These are phyloP conservation scores for Parambassis ranga DNA, from an alignment of 2,797 vertebrate genomes.

Conservation along the genomic window DNA sequence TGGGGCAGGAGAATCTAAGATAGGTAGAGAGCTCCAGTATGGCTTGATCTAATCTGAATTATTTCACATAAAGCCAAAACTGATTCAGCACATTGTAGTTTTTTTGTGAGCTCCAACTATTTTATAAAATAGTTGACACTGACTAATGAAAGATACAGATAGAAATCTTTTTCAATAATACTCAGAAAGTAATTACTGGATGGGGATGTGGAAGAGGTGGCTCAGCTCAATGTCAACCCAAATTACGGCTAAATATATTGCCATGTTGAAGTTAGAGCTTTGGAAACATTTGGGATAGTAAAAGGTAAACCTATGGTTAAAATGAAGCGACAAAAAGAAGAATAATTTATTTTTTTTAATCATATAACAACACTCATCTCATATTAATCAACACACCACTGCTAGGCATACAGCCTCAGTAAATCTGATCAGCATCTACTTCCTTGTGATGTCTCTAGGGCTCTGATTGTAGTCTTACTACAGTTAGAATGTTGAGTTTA, in stretches of 20 bases:
- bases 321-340: too few species aligned
- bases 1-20: background rate
- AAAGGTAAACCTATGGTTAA: background rate
- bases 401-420: too few species aligned
- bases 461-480: too few species aligned
- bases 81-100: background rate
- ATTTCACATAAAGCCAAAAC: background rate
- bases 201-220: background rate
- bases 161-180: conserved; percentile 6
- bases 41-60: background rate
- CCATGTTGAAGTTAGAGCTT: background rate
- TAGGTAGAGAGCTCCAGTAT: background rate
- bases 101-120: background rate
- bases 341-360: too few species aligned
- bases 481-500: too few species aligned
- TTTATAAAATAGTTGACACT: conserved; percentile 12
- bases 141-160: conserved; percentile 13
- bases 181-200: conserved; percentile 1
- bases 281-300: background rate
- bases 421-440: too few species aligned
- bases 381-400: too few species aligned
- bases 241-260: background rate
- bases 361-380: too few species aligned
- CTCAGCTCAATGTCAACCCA: conserved; percentile 5
- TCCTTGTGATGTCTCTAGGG: too few species aligned